Evolutionary conservation across 2,888 invertebrate species (phyloP).

Genomic region (Cataglyphis cursor): DNA sequence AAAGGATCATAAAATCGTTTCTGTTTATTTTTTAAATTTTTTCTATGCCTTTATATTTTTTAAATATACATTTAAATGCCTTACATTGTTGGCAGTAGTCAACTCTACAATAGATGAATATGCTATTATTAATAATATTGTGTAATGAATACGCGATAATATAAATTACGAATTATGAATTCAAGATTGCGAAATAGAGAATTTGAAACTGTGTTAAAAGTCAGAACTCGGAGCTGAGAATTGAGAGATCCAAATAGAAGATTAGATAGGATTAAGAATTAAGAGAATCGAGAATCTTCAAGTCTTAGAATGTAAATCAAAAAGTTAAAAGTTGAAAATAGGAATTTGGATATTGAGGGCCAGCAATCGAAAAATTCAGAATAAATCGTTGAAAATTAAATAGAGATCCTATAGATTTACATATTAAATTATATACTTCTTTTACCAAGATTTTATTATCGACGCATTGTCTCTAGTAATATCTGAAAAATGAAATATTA

Average conservation of each 20-base stretch:
- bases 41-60: not conserved
- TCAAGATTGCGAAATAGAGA: not conserved
- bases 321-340: not conserved
- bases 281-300: not conserved
- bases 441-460: not conserved
- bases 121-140: not conserved
- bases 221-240: not conserved
- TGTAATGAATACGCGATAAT: not conserved
- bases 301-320: not conserved
- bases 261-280: not conserved
- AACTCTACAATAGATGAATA: not conserved
- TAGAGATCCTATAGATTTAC: not conserved
- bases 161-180: not conserved
- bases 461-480: not conserved
- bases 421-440: not conserved
- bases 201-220: not conserved
- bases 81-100: not conserved
- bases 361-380: not conserved
- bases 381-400: not conserved
- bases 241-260: not conserved
- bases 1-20: not conserved
- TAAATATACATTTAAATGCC: not conserved
- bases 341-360: not conserved
- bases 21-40: not conserved
- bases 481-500: constrained; percentile 18